Evolutionary conservation across 2,797 vertebrate species (phyloP), one percentile per base, ranked within the genome.

Genomic region (Microchirus variegatus): DNA sequence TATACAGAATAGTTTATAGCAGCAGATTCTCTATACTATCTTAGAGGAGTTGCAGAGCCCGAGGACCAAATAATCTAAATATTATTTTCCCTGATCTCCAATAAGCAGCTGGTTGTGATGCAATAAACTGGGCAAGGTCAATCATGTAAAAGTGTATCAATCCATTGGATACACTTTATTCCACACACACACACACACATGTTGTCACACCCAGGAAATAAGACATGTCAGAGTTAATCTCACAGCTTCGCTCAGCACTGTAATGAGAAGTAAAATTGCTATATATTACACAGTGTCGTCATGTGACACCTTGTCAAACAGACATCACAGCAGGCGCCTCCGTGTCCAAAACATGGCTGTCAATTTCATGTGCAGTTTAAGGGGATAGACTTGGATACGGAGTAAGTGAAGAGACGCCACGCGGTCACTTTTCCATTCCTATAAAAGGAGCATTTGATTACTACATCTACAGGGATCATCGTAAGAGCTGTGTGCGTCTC

Each of bases 241-340:
- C 62, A 74, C 68, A 67, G 38, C 42, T 41, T 46, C 50, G 44
- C 53, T 67, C 36, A 55, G 53, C 70, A 77, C 81, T 66, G 60
- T 80, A 71, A 81, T 82, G 65, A 80, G 56, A 57, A 70, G 66
- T 84, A 82, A 73, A 83, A 83, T 77, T 61, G 63, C 31, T 66
- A 52, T 78, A 84, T 77, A 51, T 78, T 41, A 61, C 77, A 60
- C 69, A 58, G 40, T 31, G 70, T 59, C 54, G 63, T 75, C 83
- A 70, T 69, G 65, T 70, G 78, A 82, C 84, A 83, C 60, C 73
- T 72, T 82, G 83, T 87, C 73, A 81, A 83, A 86, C 80, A 82
- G 69, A 69, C 66, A 73, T 81, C 74, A 73, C 38, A 16, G 40
- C 37, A 36, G 63, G 38, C 55, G 51, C 63, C 52, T 22, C 38